Evolutionary conservation across 2,113 vertebrate species (phyloP).

Genomic region (Sapayoa aenigma): DNA sequence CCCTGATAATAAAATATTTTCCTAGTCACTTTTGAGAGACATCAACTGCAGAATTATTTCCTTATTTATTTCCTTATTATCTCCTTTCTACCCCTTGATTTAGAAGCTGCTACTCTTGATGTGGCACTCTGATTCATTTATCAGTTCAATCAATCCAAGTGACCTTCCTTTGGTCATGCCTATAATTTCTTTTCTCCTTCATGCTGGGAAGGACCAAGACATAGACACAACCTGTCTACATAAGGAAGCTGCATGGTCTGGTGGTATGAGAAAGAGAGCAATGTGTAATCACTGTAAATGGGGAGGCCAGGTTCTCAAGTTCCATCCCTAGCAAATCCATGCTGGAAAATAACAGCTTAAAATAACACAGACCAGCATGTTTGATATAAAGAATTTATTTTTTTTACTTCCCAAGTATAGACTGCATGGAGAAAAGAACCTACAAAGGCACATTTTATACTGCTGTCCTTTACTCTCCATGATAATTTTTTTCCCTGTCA

Average conservation of each 20-base stretch:
- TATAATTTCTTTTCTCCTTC: not conserved
- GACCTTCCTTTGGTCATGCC: not conserved
- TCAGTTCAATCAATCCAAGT: not conserved
- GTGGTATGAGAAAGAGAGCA: not conserved
- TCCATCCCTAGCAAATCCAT: not conserved
- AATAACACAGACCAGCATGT: not conserved
- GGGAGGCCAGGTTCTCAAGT: not conserved
- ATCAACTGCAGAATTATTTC: not conserved
- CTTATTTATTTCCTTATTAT: no score
- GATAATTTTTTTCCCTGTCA: not conserved
- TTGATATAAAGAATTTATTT: not conserved
- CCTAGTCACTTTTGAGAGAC: not conserved
- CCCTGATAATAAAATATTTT: not conserved
- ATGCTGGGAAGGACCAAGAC: not conserved
- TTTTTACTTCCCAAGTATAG: not conserved
- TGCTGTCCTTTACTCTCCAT: not conserved
- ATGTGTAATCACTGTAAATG: not conserved
- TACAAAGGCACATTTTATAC: not conserved
- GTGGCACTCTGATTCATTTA: not conserved
- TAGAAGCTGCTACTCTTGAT: not conserved
- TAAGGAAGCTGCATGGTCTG: not conserved
- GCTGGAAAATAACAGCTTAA: not conserved
- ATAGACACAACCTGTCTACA: not conserved
- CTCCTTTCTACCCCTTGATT: accelerated
- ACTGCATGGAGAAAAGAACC: not conserved